These are phyloP conservation scores for Albula goreensis DNA, from an alignment of 2,113 vertebrate genomes.

Conservation along the genomic window DNA sequence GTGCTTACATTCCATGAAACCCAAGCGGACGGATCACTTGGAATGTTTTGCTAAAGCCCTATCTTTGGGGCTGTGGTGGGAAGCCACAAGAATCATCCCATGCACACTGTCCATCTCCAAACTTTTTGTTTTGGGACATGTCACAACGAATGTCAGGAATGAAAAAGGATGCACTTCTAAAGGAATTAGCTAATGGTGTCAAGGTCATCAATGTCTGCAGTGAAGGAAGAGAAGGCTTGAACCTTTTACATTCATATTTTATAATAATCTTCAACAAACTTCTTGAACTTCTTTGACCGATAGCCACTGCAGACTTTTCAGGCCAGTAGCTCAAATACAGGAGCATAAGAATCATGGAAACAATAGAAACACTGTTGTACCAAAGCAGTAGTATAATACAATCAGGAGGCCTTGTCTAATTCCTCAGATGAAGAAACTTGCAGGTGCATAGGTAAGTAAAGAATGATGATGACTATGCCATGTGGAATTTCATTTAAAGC, in stretches of 20 bases:
- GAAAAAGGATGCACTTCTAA: too few relatives aligned
- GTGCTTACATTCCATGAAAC: background rate
- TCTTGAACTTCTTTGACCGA: background rate
- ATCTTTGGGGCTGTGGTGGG: background rate
- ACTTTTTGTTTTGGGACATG: background rate
- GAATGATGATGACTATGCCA: constrained; percentile 60
- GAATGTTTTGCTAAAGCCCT: background rate
- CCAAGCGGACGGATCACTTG: background rate
- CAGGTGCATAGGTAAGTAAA: constrained; percentile 66
- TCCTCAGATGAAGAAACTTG: constrained; percentile 46
- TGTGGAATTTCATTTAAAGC: constrained; percentile 52
- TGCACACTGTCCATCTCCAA: background rate
- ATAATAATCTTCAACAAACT: too few relatives aligned
- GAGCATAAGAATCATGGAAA: constrained; percentile 8
- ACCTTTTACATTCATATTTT: too few relatives aligned
- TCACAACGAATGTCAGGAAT: too few relatives aligned
- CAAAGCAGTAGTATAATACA: constrained; percentile 27
- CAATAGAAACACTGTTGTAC: constrained; percentile 46
- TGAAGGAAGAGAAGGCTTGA: too few relatives aligned
- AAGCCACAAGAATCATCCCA: background rate
- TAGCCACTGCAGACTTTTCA: background rate
- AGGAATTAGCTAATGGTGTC: too few relatives aligned
- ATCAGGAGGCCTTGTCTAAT: constrained; percentile 52
- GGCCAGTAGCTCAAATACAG: background rate
- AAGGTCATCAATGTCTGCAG: too few relatives aligned